Base-by-base conservation (phyloP, 2,797 vertebrate species). In the Rhinophrynus dorsalis region DNA sequence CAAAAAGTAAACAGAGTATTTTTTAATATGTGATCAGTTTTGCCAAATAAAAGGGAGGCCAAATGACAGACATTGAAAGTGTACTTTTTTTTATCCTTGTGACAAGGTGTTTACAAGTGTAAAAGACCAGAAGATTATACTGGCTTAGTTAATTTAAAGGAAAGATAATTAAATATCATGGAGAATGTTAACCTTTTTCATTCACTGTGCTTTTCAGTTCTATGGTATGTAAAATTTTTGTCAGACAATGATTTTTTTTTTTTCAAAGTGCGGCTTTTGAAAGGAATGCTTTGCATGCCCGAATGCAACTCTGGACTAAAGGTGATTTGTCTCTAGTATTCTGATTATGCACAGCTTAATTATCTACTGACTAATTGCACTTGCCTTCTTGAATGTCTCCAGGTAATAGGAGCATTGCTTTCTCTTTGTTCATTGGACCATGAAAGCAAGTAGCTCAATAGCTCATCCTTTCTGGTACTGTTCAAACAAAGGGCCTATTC, bases 291-390 rank as follows among this genome's bases (percentile, higher is more conserved):
- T 84, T 82, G 80, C 84, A 81, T 85, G 79, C 80, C 76, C 80
- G 75, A 79, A 24, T 72, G 77, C 81, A 77, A 76, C 76, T 82
- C 75, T 69, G 74, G 75, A 80, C 80, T 79, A 63, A 78, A 76
- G 73, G 75, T 80, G 60, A 85, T 85, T 78, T 84, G 79, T 82
- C 79, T 86, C 68, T 67, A 73, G 60, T 70, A 73, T 76, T 78
- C 81, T 9, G 17, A 82, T 86, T 84, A 81, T 75, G 85, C 85
- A 88, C 88, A 88, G 83, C 87, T 92, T 94, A 90, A 93, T 94
- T 91, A 91, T 86, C 87, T 89, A 79, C 79, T 85, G 87, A 88
- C 85, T 91, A 91, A 92, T 88, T 92, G 84, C 80, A 72, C 62
- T 81, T 78, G 79, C 84, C 81, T 88, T 85, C 74, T 67, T 75